These are phyloP conservation scores for Agelaius phoeniceus DNA, from an alignment of 2,113 vertebrate species.

Conservation along the genomic window DNA sequence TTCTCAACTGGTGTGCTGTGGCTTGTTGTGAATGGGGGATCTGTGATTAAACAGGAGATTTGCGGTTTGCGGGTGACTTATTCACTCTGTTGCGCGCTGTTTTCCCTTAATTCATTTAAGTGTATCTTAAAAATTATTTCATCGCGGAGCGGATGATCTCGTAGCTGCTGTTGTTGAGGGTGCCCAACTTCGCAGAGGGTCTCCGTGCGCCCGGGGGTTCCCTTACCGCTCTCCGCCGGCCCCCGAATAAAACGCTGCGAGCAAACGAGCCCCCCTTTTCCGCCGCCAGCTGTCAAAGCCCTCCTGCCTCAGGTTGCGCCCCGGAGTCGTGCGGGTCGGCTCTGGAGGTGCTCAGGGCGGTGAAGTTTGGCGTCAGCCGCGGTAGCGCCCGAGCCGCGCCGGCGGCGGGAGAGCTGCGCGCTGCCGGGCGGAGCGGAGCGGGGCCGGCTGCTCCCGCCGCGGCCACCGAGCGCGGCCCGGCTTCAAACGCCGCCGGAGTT, in stretches of 20 bases:
- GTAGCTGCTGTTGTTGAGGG: background rate
- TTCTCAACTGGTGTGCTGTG: slow-evolving; percentile 15
- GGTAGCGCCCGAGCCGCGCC: background rate
- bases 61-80: slow-evolving; percentile 38
- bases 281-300: background rate
- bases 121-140: background rate
- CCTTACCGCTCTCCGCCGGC: background rate
- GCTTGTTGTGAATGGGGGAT: slow-evolving; percentile 36
- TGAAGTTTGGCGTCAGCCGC: background rate
- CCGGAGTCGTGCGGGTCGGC: background rate
- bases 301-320: background rate
- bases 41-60: slow-evolving; percentile 19
- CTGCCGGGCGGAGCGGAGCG: background rate
- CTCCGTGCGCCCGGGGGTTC: background rate
- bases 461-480: background rate
- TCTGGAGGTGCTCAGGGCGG: background rate
- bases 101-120: slow-evolving; percentile 34
- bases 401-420: background rate
- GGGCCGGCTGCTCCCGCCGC: background rate
- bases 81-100: background rate
- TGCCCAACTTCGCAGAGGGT: slow-evolving; percentile 26
- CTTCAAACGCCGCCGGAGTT: slow-evolving; percentile 20
- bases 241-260: background rate
- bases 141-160: background rate
- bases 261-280: background rate